phyloP scores from a whole-genome alignment of 2,113 vertebrate species.

The Nanger granti region DNA sequence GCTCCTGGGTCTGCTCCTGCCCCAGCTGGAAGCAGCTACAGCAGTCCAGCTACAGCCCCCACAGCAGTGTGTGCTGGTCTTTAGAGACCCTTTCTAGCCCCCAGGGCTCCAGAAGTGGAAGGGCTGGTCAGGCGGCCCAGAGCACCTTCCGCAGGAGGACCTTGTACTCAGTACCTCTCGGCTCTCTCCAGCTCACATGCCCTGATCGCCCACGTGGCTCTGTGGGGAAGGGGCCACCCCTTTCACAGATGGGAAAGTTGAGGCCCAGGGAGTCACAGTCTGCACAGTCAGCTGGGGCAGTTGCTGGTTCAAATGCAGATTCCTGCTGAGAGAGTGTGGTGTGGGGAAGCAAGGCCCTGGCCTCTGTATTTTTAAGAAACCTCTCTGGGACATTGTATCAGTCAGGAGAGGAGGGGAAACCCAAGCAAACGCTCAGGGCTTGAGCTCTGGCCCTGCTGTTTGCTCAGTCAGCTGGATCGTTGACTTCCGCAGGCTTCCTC shows the following conservation, averaged over 20 bases:
- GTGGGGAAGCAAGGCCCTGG: not conserved
- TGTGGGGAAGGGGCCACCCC: not conserved
- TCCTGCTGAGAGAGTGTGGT: not conserved
- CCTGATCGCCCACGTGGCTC: not conserved
- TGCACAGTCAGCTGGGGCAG: no score
- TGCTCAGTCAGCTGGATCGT: fast-evolving
- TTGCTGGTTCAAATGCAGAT: not conserved
- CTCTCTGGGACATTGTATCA: no score
- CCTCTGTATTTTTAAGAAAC: not conserved
- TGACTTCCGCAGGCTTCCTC: not conserved
- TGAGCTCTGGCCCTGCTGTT: not conserved
- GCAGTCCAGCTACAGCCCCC: fast-evolving
- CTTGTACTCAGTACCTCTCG: not conserved
- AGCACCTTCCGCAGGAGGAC: fast-evolving
- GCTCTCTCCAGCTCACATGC: not conserved
- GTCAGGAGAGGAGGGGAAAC: not conserved
- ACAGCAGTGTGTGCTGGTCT: not conserved
- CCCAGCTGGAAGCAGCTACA: not conserved
- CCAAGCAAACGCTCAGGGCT: not conserved
- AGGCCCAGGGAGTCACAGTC: not conserved
- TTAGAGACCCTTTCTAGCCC: not conserved
- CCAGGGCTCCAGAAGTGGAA: not conserved
- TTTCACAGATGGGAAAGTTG: not conserved
- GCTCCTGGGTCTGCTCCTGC: not conserved
- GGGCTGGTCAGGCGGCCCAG: not conserved